Base-by-base conservation (phyloP, 2,797 vertebrate genomes). In the Coreius guichenoti region DNA sequence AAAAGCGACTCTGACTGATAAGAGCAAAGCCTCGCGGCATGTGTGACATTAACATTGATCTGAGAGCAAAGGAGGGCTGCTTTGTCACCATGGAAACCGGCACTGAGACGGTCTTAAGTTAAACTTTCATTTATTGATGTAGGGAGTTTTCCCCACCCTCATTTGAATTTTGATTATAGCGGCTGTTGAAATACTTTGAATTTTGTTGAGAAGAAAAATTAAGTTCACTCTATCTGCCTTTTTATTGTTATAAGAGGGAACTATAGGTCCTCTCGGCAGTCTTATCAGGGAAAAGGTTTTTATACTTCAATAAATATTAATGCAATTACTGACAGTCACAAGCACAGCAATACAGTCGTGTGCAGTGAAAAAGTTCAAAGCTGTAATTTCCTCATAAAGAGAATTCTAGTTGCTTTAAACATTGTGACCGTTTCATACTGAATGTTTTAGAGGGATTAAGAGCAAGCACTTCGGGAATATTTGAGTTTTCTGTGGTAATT, bases 1-100 rank as follows among this genome's bases (percentile, higher is more conserved):
- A 81, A 65, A 84, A 56, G 63, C 75, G 81, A n/a, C 56, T 76
- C 31, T 26, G 54, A 51, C 51, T 86, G 83, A 86, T 86, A 84
- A 82, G 82, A 88, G 82, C 70, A 86, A 83, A 84, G 78, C 81
- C 54, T 81, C 21, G 8, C 75, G 14, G 83, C 84, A 73, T 84
- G 80, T 72, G 82, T 87, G 85, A 84, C 88, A 84, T 77, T 70
- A 86, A 54, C 39, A 82, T 81, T 70, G 82, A 86, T 82, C 80
- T 56, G 69, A 70, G 77, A 86, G 83, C 72, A 69, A 67, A 61
- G 75, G 45, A 86, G 43, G 45, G 75, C 83, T 82, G 72, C 43
- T 82, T 84, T 70, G 73, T 92, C 81, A 76, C 91, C 89, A 91
- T 92, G 88, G 89, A 86, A 89, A 92, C 89, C 39, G 54, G 67